Evolutionary conservation across 2,797 vertebrate species (phyloP).

Genomic region (Lates japonicus): DNA sequence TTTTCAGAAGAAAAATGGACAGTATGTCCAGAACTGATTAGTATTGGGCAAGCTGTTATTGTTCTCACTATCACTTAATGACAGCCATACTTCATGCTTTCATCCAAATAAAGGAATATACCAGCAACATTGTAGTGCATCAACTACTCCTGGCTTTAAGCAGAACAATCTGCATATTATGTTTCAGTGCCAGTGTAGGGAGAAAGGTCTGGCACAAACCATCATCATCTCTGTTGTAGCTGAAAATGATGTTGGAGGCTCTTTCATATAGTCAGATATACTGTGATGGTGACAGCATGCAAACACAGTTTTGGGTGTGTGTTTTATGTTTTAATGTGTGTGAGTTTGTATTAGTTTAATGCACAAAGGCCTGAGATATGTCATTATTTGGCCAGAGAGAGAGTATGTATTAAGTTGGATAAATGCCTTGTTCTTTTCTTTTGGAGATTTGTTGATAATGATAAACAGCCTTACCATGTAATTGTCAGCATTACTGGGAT

Average conservation of each 20-base stretch:
- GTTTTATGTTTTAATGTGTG: background rate
- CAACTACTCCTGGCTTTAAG: conserved; percentile 15
- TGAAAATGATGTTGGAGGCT: background rate
- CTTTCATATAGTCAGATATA: background rate
- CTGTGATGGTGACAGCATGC: too few relatives aligned
- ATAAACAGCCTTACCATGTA: background rate
- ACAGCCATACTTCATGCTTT: conserved; percentile 58
- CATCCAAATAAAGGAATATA: conserved; percentile 43
- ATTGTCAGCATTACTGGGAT: background rate
- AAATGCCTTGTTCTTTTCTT: background rate
- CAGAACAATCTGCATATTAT: conserved; percentile 23
- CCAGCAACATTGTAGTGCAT: conserved; percentile 29
- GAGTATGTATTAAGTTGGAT: background rate
- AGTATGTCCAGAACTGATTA: conserved; percentile 51
- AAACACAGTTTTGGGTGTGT: too few relatives aligned
- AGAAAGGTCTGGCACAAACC: conserved; percentile 33
- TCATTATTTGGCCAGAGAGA: background rate
- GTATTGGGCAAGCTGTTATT: conserved; percentile 58
- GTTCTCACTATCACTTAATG: conserved; percentile 59
- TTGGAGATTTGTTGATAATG: background rate
- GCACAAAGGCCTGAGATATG: background rate
- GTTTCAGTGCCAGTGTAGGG: conserved; percentile 36
- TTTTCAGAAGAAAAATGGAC: conserved; percentile 42
- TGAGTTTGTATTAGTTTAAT: background rate
- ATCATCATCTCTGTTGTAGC: conserved; percentile 11